phyloP scores from a whole-genome alignment of 2,888 invertebrate species.

The Orthonychiurus folsomi region DNA sequence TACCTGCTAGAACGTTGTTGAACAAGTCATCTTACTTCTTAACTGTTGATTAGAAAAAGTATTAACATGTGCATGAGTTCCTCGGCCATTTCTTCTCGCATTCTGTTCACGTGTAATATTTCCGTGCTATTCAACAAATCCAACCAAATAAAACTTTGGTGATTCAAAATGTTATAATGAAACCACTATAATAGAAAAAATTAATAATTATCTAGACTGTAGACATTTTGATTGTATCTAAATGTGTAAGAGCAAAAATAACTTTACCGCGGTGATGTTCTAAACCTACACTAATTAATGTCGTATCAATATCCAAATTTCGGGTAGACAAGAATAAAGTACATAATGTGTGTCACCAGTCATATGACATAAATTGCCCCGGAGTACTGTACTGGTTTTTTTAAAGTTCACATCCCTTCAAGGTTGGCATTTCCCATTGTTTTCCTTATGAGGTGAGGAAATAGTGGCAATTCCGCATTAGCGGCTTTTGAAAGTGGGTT shows the following conservation, averaged over 20 bases:
- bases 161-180: not conserved
- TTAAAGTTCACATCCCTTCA: no score
- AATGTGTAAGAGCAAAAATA: not conserved
- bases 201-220: not conserved
- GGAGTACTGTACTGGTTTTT: no score
- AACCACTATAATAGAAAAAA: no score
- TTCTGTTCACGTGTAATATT: slow-evolving; percentile 2
- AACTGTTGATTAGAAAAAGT: slow-evolving; percentile 3
- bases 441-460: no score
- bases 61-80: not conserved
- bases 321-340: not conserved
- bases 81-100: not conserved
- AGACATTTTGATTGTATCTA: not conserved
- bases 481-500: no score
- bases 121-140: slow-evolving; percentile 9
- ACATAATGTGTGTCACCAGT: not conserved
- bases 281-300: not conserved
- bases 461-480: no score
- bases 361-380: no score
- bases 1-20: no score
- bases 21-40: no score
- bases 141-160: slow-evolving; percentile 6
- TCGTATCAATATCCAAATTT: not conserved
- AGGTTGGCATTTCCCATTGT: no score
- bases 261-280: not conserved